Evolutionary conservation across 2,888 invertebrate species (phyloP), one percentile per base, ranked within the genome.

Genomic region (Pseudococcus jackbeardsleyi): DNA sequence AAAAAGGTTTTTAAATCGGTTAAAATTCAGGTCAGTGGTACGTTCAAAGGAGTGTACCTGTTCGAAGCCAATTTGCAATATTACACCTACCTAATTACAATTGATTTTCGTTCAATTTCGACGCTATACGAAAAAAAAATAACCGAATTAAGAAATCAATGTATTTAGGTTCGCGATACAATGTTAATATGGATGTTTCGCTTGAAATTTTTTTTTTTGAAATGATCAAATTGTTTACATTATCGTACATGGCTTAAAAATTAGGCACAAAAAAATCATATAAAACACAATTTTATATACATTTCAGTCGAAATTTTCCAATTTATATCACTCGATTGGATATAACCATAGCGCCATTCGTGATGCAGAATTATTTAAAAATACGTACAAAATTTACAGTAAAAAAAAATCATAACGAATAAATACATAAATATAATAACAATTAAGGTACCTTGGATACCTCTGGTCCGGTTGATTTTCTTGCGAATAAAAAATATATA

Each of bases 141-240:
- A 9, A 68, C 68, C 68, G 68, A 68, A 77, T 77, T 77, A 77
- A 77, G 77, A 77, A 77, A 77, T 39, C 77, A 77, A 77, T 77
- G 77, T 77, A 77, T 77, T 77, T 77, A 42, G 77, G 77, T 77
- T 77, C 77, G 42, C 77, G 42, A 77, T 77, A 77, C 42, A 77
- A 77, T 77, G 33, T 54, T n/a, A 54, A n/a, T 17, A 26, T 26
- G 12, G 68, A 77, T 77, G 77, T 77, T 42, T 54, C 54, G 54
- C n/a, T n/a, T 77, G 17, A 26, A 72, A 42, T 42, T 42, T 33
- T 33, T 42, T 33, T 33, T 33, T 33, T 33, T 42, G n/a, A 77
- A 33, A 77, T 39, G 8, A 33, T 77, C 77, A 77, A 42, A 17
- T 77, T 77, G 33, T 77, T 39, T 77, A 77, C 77, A 77, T n/a